Base-by-base conservation (phyloP, 2,797 vertebrate species). In the Poeciliopsis paucimaculata region DNA sequence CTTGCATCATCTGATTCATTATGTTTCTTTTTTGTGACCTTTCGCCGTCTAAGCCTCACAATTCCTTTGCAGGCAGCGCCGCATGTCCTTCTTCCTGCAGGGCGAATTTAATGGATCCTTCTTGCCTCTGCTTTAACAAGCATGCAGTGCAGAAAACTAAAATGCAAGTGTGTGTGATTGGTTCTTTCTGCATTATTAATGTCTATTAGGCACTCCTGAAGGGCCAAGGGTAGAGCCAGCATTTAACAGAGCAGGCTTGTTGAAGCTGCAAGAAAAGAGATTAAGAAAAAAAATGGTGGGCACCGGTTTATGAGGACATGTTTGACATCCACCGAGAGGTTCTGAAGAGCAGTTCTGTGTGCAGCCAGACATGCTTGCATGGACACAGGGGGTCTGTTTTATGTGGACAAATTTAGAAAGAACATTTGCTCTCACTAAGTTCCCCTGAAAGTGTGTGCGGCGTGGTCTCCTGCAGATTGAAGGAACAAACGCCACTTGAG, bases 361-460 rank as follows among this genome's bases (percentile, higher is more conserved):
- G 73, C 75, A 11, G 31, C 46, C 70, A 74, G 64, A 78, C 80
- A 23, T 16, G 45, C 79, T 82, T 49, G 13, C 79, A 77, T 84
- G 78, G 81, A 76, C 68, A 72, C 83, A 80, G 83, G 88, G 76
- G 81, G 83, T 77, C 85, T 90, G 75, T 86, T 81, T 82, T 80
- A 77, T 84, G 73, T 83, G 77, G 89, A 91, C 93, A 90, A 83
- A 94, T 95, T 93, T 95, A 94, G 93, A 94, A 93, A 86, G 84
- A 94, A 93, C 95, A 94, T 93, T 94, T 95, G 94, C 90, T 91
- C 79, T 78, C 86, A 80, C 84, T 80, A 74, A 77, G 43, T 76
- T 79, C 81, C 74, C 45, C 73, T 77, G 49, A 77, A 60, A 79
- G 80, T 87, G 78, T 76, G 72, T 68, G 70, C 57, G 28, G 39